These are phyloP conservation scores for Andrena flavipes DNA, from an alignment of 2,888 invertebrate genomes.

Conservation along the genomic window DNA sequence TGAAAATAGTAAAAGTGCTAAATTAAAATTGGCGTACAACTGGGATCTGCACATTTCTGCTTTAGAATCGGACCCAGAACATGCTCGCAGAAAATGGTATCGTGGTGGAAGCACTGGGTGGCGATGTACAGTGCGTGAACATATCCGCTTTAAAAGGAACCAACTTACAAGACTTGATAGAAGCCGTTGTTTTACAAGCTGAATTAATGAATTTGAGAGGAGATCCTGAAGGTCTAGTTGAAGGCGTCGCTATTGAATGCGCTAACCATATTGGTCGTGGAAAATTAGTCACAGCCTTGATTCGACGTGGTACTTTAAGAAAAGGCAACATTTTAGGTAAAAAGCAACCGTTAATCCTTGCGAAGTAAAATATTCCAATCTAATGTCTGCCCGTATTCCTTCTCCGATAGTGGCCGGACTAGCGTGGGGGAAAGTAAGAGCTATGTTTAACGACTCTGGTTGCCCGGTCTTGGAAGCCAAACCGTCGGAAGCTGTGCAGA, in stretches of 20 bases:
- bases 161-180: conserved; percentile 92
- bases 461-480: conserved; percentile 88
- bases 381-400: neutral
- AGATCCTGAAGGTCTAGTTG: conserved; percentile 93
- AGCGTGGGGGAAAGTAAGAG: conserved; percentile 93
- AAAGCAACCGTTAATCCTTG: neutral
- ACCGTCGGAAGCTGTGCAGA: conserved; percentile 93
- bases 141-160: conserved; percentile 95
- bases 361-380: neutral
- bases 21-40: neutral
- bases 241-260: conserved; percentile 96
- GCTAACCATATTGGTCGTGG: conserved; percentile 89
- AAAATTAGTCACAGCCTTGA: conserved; percentile 87
- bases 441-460: conserved; percentile 92
- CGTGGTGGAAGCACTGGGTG: conserved; percentile 94
- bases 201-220: conserved; percentile 95
- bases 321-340: conserved; percentile 86
- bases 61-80: conserved; percentile 90
- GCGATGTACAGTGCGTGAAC: conserved; percentile 95
- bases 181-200: conserved; percentile 93
- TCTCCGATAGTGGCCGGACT: conserved; percentile 91
- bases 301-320: conserved; percentile 88
- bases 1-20: neutral
- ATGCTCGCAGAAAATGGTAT: conserved; percentile 92
- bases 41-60: conserved; percentile 38